Conservation (phyloP, 2,113 vertebrate species). For the Pipa parva region DNA sequence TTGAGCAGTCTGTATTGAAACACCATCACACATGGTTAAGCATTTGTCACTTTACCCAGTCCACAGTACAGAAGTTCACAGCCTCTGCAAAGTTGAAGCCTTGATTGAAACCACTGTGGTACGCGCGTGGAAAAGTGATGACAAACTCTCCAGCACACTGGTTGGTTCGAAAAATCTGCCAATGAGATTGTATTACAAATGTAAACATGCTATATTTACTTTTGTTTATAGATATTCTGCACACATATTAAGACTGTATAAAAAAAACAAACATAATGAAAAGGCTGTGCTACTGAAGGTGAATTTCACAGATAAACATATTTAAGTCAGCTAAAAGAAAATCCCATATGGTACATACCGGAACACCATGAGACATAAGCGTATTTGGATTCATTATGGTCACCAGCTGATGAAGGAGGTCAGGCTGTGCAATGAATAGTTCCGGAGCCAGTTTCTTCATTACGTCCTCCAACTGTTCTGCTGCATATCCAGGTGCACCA, state of each 20-base stretch:
- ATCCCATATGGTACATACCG: constrained; percentile 82
- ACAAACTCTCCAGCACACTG: constrained; percentile 98
- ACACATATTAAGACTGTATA: no score
- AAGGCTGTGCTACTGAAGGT: no score
- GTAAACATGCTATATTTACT: no score
- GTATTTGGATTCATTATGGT: constrained; percentile 99
- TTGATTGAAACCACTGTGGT: constrained; percentile 98
- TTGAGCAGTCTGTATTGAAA: no score
- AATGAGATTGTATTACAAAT: neutral
- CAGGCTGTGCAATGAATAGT: constrained; percentile 92
- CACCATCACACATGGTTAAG: no score
- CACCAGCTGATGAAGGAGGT: constrained; percentile 95
- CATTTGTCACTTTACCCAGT: constrained; percentile 80
- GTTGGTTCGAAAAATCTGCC: constrained; percentile 92
- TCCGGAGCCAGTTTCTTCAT: constrained; percentile 97
- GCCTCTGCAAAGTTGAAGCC: constrained; percentile 98
- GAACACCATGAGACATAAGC: constrained; percentile 91
- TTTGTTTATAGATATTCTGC: no score
- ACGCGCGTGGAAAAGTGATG: constrained; percentile 93
- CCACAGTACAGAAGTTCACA: constrained; percentile 97
- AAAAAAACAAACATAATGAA: neutral
- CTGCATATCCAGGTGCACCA: constrained; percentile 91
- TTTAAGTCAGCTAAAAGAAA: no score
- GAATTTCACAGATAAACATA: no score
- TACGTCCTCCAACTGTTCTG: constrained; percentile 90